These are phyloP conservation scores for Halocynthia aurantium DNA, from an alignment of 23 tunicate species.

Conservation along the genomic window DNA sequence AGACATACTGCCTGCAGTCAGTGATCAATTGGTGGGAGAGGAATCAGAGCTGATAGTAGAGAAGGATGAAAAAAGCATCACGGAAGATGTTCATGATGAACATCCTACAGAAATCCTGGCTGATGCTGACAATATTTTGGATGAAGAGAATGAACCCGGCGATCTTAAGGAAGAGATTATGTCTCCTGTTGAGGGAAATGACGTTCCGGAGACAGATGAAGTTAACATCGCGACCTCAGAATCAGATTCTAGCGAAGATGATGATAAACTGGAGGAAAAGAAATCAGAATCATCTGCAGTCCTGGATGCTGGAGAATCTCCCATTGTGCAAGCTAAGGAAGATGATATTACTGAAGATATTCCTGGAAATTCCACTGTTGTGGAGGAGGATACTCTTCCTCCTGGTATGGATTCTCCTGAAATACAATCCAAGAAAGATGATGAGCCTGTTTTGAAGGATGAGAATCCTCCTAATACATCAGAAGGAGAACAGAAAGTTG, in stretches of 20 bases:
- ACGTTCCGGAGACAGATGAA: background rate
- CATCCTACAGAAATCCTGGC: background rate
- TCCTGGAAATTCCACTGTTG: background rate
- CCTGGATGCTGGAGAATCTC: background rate
- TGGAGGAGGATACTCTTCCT: background rate
- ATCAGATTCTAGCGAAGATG: background rate
- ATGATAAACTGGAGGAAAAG: background rate
- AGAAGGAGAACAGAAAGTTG: background rate
- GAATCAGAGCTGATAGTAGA: too few relatives aligned
- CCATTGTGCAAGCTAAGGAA: background rate
- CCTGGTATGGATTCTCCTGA: background rate
- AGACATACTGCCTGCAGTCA: too few relatives aligned
- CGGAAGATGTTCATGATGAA: background rate
- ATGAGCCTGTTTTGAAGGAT: background rate
- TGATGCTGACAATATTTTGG: too few relatives aligned
- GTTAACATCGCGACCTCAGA: background rate
- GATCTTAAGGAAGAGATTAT: too few relatives aligned
- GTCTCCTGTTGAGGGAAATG: too few relatives aligned
- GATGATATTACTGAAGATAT: background rate
- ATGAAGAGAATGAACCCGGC: too few relatives aligned
- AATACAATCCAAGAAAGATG: background rate
- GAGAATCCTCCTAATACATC: background rate
- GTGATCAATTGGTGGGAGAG: too few relatives aligned
- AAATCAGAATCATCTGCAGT: slow-evolving; percentile 1
- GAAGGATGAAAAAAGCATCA: too few relatives aligned